Evolutionary conservation across 1,140 invertebrate species (phyloP).

Genomic region (Wasmannia auropunctata): DNA sequence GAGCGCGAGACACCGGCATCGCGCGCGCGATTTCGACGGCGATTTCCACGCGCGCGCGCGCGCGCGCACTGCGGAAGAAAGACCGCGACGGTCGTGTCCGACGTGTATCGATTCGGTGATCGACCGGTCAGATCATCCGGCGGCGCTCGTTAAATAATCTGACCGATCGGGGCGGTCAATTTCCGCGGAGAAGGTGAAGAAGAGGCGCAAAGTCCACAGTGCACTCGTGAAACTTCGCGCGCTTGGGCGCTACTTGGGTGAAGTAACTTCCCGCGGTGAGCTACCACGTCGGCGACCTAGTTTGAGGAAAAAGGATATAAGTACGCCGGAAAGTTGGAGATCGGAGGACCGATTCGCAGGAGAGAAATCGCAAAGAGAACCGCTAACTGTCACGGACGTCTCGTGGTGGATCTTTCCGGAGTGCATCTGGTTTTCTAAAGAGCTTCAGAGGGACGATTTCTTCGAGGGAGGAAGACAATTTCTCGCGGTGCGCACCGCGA

Average conservation of each 20-base stretch:
- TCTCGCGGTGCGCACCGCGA: too few relatives aligned
- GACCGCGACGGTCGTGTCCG: background rate
- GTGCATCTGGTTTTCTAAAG: background rate
- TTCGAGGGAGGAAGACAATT: too few relatives aligned
- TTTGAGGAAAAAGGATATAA: slow-evolving; percentile 2
- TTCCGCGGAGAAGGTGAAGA: background rate
- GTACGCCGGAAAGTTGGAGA: background rate
- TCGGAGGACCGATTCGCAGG: background rate
- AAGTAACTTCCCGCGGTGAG: background rate
- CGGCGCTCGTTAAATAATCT: background rate
- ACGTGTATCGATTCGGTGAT: slow-evolving; percentile 28
- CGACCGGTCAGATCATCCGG: background rate
- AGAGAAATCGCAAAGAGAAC: background rate
- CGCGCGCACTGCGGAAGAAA: too few relatives aligned
- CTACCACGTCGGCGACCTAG: background rate
- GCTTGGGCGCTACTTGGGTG: background rate
- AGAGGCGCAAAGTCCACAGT: background rate
- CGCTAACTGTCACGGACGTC: background rate
- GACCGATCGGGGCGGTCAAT: background rate
- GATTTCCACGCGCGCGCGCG: background rate
- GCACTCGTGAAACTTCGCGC: background rate
- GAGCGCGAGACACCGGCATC: background rate
- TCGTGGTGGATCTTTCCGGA: background rate
- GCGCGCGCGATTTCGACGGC: slow-evolving; percentile 3
- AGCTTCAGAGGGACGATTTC: too few relatives aligned